Base-by-base conservation (phyloP, 2,113 vertebrate genomes). In the Gallinago jamesoni region DNA sequence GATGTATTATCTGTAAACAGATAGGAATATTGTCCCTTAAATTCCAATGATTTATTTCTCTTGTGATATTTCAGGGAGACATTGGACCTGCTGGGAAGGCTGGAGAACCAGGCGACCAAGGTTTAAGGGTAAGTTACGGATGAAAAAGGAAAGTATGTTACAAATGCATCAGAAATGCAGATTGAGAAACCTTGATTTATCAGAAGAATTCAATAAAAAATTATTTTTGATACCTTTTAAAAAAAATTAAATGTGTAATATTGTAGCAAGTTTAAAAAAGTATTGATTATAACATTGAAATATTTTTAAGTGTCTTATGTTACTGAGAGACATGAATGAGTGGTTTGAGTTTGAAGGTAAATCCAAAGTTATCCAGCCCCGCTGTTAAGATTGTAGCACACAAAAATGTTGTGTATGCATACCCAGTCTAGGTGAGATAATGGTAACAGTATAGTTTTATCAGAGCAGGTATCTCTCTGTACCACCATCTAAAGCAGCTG, bases 101-200 rank as follows among this genome's bases (percentile, higher is more conserved):
- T 95, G 99, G 99, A 75, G 98, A 98, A 85, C 92, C 98, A 89
- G 99, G 99, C 6, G 98, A 98, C 66, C 97, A 98, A 92, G 99
- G 99, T 93, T 92, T 98, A 80, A 98, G 99, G 98, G 99, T 99
- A 95, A 99, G 99, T 66, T 55, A 1, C 56, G 35, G 27, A 86
- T 81, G 16, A 41, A 57, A 60, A 64, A 43, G 12, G 14, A 41
- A 70, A 84, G 15, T 59, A 43, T 27, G 9, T 82, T 60, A 60
- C 0, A 0, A 75, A 39, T n/a, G 7, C 14, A 7, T 86, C 76
- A 74, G 90, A 85, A 91, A 66, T 68, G 9, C 57, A 69, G n/a
- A 8, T 6, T 48, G 27, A 74, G 90, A 78, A 90, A 55, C 47
- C 28, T 75, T 64, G 28, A 62, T 77, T 63, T 77, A 50, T 64